phyloP scores from a whole-genome alignment of 2,797 vertebrate species.

The Taeniopygia guttata region DNA sequence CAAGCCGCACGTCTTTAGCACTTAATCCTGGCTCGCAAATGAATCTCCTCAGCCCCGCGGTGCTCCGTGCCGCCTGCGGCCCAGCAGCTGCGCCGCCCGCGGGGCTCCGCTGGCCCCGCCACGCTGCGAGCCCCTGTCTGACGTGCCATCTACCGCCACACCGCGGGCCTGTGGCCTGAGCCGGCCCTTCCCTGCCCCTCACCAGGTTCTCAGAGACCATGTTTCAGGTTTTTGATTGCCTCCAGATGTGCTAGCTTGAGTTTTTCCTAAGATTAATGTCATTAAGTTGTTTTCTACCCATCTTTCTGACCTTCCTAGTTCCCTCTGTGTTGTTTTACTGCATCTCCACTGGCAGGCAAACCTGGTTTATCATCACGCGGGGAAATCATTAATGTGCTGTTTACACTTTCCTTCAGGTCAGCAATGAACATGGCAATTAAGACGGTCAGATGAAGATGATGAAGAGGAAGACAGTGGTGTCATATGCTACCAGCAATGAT shows the following conservation, averaged over 20 bases:
- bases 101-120: not conserved
- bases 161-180: fast-evolving
- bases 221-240: not conserved
- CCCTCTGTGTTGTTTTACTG: not conserved
- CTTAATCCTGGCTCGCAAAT: slow-evolving; percentile 43
- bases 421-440: not conserved
- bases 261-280: not conserved
- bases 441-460: not conserved
- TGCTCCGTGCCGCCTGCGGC: not conserved
- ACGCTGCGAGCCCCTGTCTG: not conserved
- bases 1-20: slow-evolving; percentile 40
- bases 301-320: not conserved
- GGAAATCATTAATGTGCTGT: slow-evolving; percentile 10
- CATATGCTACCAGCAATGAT: not conserved
- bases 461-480: not conserved
- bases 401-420: slow-evolving; percentile 12
- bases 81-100: not conserved
- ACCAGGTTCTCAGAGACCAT: not conserved
- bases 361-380: not conserved
- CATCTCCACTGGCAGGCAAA: not conserved
- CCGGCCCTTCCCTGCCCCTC: fast-evolving
- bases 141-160: not conserved
- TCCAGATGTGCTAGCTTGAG: not conserved
- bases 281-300: not conserved
- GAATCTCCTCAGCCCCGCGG: not conserved